Evolutionary conservation across 1,140 invertebrate species (phyloP).

Genomic region (Holcopasites calliopsidis): DNA sequence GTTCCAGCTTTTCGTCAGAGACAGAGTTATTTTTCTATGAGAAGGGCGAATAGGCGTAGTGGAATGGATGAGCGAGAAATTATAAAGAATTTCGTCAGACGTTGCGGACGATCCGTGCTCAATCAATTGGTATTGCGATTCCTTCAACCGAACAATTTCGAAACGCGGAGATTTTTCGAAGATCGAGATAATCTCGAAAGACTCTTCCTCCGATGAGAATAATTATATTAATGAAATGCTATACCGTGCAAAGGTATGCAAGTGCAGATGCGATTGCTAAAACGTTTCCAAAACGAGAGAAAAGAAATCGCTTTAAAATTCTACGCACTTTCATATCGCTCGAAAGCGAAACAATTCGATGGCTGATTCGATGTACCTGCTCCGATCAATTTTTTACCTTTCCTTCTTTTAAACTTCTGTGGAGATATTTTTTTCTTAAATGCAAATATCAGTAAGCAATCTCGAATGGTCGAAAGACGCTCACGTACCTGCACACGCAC

Average conservation of each 20-base stretch:
- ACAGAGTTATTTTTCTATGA: constrained; percentile 51
- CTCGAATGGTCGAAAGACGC: background rate
- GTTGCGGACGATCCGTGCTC: background rate
- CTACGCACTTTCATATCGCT: background rate
- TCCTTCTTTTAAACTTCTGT: too few relatives aligned
- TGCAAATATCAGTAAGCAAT: too few relatives aligned
- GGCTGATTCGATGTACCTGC: background rate
- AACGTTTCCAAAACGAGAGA: background rate
- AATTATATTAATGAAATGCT: too few relatives aligned
- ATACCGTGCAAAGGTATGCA: background rate
- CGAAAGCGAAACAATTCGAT: background rate
- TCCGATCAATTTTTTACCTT: background rate
- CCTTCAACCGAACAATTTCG: background rate
- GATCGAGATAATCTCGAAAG: background rate
- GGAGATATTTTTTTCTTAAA: background rate
- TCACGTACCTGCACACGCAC: constrained; percentile 26
- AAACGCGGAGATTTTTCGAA: background rate
- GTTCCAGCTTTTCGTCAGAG: constrained; percentile 29
- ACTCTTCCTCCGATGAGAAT: background rate
- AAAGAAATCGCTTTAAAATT: background rate
- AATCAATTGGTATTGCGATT: background rate
- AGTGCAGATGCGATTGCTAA: background rate
- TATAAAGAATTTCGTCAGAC: background rate
- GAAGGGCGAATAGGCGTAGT: constrained; percentile 38
- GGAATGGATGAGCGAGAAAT: constrained; percentile 2